These are phyloP conservation scores for Indri indri DNA, from an alignment of 2,113 vertebrate genomes.

Conservation along the genomic window DNA sequence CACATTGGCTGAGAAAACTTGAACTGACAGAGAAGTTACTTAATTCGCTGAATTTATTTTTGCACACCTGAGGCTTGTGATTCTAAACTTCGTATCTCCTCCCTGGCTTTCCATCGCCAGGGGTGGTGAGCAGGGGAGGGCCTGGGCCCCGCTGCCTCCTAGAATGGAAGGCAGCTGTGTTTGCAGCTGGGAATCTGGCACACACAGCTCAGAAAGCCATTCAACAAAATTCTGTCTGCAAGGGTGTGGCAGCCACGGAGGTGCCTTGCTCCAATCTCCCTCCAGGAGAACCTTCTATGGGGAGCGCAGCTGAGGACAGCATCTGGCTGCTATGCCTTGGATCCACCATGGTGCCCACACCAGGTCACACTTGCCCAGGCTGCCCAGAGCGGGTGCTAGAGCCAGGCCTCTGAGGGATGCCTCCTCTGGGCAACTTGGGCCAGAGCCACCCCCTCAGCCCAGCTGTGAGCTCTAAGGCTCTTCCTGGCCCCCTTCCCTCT, in stretches of 20 bases:
- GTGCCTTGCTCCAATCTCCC: not conserved
- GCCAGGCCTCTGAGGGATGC: not conserved
- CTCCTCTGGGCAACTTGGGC: not conserved
- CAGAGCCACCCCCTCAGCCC: not conserved
- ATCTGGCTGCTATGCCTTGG: not conserved
- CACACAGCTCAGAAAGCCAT: not conserved
- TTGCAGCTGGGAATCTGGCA: not conserved
- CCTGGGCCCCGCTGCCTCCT: not conserved
- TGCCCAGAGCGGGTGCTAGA: not conserved
- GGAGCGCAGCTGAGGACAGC: not conserved
- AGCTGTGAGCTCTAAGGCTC: not conserved
- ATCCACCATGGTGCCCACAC: rapidly evolving
- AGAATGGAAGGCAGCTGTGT: not conserved
- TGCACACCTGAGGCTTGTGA: not conserved
- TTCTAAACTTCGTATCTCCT: not conserved
- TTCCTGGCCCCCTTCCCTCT: not conserved
- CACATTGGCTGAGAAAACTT: not conserved
- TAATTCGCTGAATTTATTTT: not conserved
- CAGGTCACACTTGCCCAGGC: not conserved
- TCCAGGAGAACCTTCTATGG: not conserved
- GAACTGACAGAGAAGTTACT: not conserved
- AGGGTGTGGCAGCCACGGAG: not conserved
- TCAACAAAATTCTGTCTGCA: not conserved
- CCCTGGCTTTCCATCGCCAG: too few relatives aligned
- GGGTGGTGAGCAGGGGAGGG: too few relatives aligned